These are phyloP conservation scores for Drosophila birchii DNA, from an alignment of 2,888 invertebrate genomes.

Conservation along the genomic window DNA sequence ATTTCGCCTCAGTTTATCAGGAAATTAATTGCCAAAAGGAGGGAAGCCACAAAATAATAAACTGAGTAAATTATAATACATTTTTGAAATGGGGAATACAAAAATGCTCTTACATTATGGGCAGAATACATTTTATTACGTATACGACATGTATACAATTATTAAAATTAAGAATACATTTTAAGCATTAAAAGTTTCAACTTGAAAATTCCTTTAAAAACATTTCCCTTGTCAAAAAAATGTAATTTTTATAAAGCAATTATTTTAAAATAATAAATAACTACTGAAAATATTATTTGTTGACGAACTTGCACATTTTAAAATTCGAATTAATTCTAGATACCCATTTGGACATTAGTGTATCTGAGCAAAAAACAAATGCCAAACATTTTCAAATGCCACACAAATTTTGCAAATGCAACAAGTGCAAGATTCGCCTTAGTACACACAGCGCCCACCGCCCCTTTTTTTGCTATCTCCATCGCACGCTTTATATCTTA, in stretches of 20 bases:
- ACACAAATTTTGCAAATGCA: slow-evolving; percentile 62
- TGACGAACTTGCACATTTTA: accelerated
- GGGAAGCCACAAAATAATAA: slow-evolving; percentile 27
- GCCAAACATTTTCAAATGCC: slow-evolving; percentile 65
- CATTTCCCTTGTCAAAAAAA: too few species aligned
- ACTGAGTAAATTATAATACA: background rate
- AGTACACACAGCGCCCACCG: slow-evolving; percentile 9
- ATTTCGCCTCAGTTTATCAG: slow-evolving; percentile 30
- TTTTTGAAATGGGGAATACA: background rate
- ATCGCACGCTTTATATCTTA: background rate
- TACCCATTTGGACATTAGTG: background rate
- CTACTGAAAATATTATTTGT: background rate
- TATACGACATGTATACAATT: too few species aligned
- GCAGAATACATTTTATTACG: background rate
- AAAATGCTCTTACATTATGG: background rate
- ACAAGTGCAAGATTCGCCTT: slow-evolving; percentile 67
- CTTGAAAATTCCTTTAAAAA: too few species aligned
- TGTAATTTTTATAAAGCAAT: too few species aligned
- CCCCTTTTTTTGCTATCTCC: background rate
- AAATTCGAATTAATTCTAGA: background rate
- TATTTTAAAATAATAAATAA: too few species aligned
- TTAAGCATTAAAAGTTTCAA: too few species aligned
- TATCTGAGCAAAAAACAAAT: slow-evolving; percentile 44
- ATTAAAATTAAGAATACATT: too few species aligned
- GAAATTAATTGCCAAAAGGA: slow-evolving; percentile 41